Evolutionary conservation across 2,797 vertebrate species (phyloP).

Genomic region (Coccyzus lansbergi): DNA sequence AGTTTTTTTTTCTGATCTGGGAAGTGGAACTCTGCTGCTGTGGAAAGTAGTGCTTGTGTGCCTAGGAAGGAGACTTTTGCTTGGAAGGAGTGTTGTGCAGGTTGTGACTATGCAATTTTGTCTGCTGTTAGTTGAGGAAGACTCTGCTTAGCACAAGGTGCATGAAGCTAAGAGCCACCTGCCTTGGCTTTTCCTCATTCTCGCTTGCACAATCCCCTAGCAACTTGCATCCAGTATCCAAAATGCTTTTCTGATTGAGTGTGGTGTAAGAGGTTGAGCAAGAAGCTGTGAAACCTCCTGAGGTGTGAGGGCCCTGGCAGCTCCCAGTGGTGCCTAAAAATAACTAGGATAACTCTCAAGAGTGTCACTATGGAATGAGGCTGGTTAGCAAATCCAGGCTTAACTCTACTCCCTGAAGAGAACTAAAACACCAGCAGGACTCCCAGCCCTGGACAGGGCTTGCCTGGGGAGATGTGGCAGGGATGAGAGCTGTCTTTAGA

Average conservation of each 20-base stretch:
- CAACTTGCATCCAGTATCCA: neutral
- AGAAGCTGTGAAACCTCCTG: neutral
- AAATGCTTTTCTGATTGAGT: neutral
- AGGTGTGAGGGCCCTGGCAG: neutral
- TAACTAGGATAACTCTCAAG: slow-evolving; percentile 16
- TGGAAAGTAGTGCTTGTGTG: neutral
- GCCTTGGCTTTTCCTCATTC: neutral
- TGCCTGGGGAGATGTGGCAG: too few relatives aligned
- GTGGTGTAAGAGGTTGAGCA: neutral
- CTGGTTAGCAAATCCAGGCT: slow-evolving; percentile 2
- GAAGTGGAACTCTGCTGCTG: neutral
- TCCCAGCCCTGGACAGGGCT: too few relatives aligned
- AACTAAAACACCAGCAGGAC: neutral
- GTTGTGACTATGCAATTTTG: neutral
- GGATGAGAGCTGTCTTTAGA: neutral
- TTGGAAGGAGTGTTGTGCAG: neutral
- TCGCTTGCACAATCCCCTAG: neutral
- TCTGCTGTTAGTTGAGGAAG: neutral
- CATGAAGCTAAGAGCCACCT: neutral
- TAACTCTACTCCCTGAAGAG: neutral
- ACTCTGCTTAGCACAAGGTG: neutral
- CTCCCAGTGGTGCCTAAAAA: slow-evolving; percentile 37
- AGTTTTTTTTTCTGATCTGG: neutral
- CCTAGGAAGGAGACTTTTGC: neutral
- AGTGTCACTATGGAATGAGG: neutral